These are phyloP conservation scores for Spilosoma lubricipeda DNA, from an alignment of 2,888 invertebrate species.

Conservation along the genomic window DNA sequence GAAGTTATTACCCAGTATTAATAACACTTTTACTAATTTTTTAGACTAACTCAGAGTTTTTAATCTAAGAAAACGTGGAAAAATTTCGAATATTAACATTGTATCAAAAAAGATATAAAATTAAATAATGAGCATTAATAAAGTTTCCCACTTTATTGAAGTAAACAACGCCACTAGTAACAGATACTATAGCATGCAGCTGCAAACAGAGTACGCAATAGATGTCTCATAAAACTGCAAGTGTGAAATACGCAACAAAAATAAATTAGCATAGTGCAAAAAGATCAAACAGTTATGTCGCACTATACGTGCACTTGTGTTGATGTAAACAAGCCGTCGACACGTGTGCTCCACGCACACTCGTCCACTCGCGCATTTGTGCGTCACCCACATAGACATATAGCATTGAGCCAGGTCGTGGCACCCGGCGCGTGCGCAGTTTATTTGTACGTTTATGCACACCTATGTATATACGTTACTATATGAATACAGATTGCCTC, in stretches of 20 bases:
- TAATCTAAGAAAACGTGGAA: not conserved
- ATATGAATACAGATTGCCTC: conserved; percentile 32
- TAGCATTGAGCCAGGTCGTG: conserved; percentile 85
- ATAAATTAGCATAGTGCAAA: conserved; percentile 31
- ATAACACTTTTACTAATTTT: too few relatives aligned
- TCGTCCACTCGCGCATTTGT: conserved; percentile 38
- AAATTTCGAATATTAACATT: not conserved
- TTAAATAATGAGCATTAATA: not conserved
- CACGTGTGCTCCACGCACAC: conserved; percentile 53
- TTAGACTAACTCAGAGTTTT: too few relatives aligned
- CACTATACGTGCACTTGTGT: conserved; percentile 63
- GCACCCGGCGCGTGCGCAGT: conserved; percentile 79
- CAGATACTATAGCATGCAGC: conserved; percentile 10
- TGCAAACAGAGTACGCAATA: conserved; percentile 2
- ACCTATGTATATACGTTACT: conserved; percentile 44
- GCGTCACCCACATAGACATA: conserved; percentile 50
- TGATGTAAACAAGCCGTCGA: conserved; percentile 76
- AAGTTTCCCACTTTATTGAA: conserved; percentile 2
- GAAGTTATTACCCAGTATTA: not conserved
- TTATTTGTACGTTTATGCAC: conserved; percentile 61
- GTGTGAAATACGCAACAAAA: conserved; percentile 6
- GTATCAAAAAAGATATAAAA: not conserved
- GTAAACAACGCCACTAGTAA: conserved; percentile 3
- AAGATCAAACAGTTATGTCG: conserved; percentile 60
- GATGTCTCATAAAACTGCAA: conserved; percentile 11